A percentile compares a stretch with the other conserved stretches of the same genome.
These are phyloP conservation scores for Poeciliopsis prolifica DNA, from an alignment of 2,113 vertebrate genomes.

Conservation along the genomic window DNA sequence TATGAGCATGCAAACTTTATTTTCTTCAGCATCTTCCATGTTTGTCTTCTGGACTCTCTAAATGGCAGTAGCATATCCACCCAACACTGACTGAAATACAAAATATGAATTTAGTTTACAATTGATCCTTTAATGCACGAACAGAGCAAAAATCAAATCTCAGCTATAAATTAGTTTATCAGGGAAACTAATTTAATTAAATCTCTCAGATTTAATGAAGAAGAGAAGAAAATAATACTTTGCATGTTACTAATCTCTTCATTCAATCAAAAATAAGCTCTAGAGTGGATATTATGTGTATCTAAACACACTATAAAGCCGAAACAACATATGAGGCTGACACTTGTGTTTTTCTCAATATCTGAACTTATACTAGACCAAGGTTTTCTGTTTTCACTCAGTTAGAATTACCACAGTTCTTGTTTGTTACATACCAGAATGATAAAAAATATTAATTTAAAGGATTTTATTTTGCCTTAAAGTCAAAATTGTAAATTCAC, in stretches of 20 bases:
- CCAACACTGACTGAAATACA: background rate
- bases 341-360: too few species aligned
- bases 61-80: background rate
- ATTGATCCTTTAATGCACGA: background rate
- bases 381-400: too few species aligned
- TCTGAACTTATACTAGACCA: too few species aligned
- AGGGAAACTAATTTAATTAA: background rate
- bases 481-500: too few species aligned
- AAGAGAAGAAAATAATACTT: too few species aligned
- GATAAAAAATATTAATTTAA: too few species aligned
- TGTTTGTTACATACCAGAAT: too few species aligned
- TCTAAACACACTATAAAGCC: background rate
- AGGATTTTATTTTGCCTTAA: too few species aligned
- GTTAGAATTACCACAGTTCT: too few species aligned
- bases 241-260: background rate
- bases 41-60: background rate
- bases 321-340: too few species aligned
- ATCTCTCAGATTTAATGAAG: background rate
- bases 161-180: background rate
- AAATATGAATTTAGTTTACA: background rate
- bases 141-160: background rate
- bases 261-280: slow-evolving; percentile 1
- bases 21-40: background rate
- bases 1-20: background rate
- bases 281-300: background rate